phyloP scores from a whole-genome alignment of 2,113 vertebrate species.

The Corapipo altera region DNA sequence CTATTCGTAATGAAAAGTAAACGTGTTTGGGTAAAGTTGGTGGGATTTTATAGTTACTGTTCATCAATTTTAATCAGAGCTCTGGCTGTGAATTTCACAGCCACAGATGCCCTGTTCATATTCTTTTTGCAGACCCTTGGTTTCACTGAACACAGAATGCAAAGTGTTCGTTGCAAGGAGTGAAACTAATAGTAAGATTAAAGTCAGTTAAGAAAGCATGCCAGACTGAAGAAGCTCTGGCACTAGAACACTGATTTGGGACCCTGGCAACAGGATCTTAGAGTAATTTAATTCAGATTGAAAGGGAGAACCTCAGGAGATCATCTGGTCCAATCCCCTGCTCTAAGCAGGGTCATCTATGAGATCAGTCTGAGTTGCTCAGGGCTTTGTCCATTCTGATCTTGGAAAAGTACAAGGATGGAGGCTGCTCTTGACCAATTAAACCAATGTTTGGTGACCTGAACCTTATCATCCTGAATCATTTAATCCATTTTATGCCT shows the following conservation, averaged over 20 bases:
- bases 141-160: not conserved
- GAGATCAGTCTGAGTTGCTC: not conserved
- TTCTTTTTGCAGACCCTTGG: not conserved
- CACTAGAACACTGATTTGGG: not conserved
- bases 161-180: not conserved
- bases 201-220: not conserved
- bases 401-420: not conserved
- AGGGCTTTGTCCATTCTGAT: not conserved
- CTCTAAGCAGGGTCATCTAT: not conserved
- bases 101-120: not conserved
- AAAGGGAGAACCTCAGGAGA: not conserved
- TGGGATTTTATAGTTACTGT: not conserved
- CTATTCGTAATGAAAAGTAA: not conserved
- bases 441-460: not conserved
- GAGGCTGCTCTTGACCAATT: not conserved
- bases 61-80: not conserved
- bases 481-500: not conserved
- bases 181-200: not conserved
- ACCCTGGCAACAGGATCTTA: not conserved
- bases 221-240: not conserved
- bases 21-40: not conserved
- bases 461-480: not conserved
- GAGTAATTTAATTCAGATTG: not conserved
- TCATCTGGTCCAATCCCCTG: not conserved
- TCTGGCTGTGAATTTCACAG: not conserved